Evolutionary conservation across 2,113 vertebrate genomes (phyloP), one percentile per base, ranked within the genome.

Genomic region (Chauna torquata): DNA sequence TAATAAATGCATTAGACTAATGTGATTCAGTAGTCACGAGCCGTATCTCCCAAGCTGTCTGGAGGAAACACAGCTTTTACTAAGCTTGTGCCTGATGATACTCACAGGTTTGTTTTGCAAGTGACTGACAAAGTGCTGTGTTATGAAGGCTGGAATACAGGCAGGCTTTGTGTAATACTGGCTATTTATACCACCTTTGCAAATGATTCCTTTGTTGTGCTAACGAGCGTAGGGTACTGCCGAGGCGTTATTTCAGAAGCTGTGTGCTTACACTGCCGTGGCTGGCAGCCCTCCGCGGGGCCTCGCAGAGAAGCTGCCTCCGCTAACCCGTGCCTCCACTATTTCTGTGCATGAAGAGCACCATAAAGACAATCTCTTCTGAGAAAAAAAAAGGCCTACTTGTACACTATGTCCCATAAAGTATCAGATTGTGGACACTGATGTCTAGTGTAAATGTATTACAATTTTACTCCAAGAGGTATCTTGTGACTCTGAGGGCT

Each of bases 371-470:
- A 15, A 14, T 34, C 19, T 22, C 12, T 54, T 9, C 40, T 6
- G 30, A 79, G 12, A 17, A 49, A 49, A 82, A 80, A 52, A 80
- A 61, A 32, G 3, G 5, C 15, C 25, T 6, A 1, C 42, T n/a
- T 42, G 64, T 52, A 88, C 36, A 14, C 28, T 24, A 5, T 1
- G 0, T 28, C 32, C 71, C 59, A n/a, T 24, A 8, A 52, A 77
- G 19, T 1, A 20, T 15, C 13, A 2, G 7, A 10, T 1, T 1
- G 0, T 14, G 47, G 50, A 17, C 40, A 13, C 36, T 28, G 4
- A 4, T 6, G 1, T 19, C 9, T 14, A 44, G 4, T 40, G 8
- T 30, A 62, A 62, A 83, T 44, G 19, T 18, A 30, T 65, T 20
- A 71, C 14, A 4, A 11, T 30, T 57, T 84, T 44, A 68, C 45